Conservation (phyloP, 2,888 invertebrate genomes). For the Caradrina clavipalpis region DNA sequence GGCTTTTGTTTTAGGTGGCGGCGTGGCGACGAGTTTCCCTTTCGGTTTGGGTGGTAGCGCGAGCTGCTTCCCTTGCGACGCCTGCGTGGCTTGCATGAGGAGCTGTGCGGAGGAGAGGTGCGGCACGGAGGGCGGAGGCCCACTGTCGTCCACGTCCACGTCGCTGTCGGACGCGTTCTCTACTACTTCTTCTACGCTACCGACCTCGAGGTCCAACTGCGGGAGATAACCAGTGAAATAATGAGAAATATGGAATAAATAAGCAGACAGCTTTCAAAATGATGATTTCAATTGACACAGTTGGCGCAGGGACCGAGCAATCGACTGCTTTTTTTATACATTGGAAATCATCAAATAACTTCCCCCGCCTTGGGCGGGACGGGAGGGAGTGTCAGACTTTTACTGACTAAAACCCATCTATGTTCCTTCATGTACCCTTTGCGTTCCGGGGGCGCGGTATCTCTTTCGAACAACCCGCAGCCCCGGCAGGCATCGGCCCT, state of each 20-base stretch:
- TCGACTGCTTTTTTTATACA: too few species aligned
- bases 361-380: too few species aligned
- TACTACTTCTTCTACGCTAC: constrained; percentile 75
- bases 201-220: constrained; percentile 79
- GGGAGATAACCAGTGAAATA: neutral
- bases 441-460: too few species aligned
- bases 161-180: constrained; percentile 85
- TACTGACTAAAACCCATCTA: too few species aligned
- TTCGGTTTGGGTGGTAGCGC: constrained; percentile 66
- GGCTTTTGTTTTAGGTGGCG: constrained; percentile 69
- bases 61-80: constrained; percentile 72
- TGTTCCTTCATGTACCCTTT: too few species aligned
- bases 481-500: too few species aligned
- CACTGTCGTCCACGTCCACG: constrained; percentile 85
- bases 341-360: too few species aligned
- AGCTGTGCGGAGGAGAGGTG: constrained; percentile 84
- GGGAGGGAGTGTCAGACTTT: too few species aligned
- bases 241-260: neutral
- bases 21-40: constrained; percentile 73
- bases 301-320: too few species aligned
- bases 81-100: constrained; percentile 82
- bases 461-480: too few species aligned
- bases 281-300: too few species aligned
- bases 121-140: constrained; percentile 66
- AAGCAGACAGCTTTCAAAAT: too few species aligned